phyloP scores from a whole-genome alignment of 2,113 vertebrate species.

The Cryptomyrus ogoouensis region DNA sequence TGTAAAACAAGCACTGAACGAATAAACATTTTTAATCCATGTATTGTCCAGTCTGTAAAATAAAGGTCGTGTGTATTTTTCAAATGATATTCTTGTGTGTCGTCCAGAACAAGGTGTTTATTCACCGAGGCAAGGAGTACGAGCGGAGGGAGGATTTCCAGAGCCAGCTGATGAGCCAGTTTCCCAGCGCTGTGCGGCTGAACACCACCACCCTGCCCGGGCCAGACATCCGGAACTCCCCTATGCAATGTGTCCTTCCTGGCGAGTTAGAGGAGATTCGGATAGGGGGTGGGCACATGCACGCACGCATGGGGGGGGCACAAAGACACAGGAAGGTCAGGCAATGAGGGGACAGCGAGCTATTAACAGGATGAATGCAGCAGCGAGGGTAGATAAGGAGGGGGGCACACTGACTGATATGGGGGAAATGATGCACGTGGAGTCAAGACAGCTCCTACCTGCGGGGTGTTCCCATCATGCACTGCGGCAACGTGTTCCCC shows the following conservation, averaged over 20 bases:
- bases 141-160: constrained; percentile 95
- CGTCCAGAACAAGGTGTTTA: constrained; percentile 92
- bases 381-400: neutral
- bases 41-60: neutral
- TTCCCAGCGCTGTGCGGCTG: constrained; percentile 83
- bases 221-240: constrained; percentile 72
- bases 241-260: constrained; percentile 86
- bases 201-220: constrained; percentile 85
- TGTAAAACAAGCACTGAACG: neutral
- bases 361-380: neutral
- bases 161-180: constrained; percentile 86
- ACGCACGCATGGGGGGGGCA: neutral
- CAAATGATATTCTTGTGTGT: constrained; percentile 11
- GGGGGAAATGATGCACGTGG: neutral
- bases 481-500: neutral
- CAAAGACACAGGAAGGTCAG: neutral
- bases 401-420: neutral
- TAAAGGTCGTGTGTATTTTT: neutral
- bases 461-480: neutral
- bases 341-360: neutral
- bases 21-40: neutral
- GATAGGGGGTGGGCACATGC: neutral
- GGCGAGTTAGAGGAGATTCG: neutral
- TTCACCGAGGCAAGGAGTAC: constrained; percentile 94
- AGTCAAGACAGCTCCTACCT: neutral